Percentiles rank a stretch among this genome's conserved stretches.
Conservation (phyloP, 2,797 vertebrate species). For the Emys orbicularis region DNA sequence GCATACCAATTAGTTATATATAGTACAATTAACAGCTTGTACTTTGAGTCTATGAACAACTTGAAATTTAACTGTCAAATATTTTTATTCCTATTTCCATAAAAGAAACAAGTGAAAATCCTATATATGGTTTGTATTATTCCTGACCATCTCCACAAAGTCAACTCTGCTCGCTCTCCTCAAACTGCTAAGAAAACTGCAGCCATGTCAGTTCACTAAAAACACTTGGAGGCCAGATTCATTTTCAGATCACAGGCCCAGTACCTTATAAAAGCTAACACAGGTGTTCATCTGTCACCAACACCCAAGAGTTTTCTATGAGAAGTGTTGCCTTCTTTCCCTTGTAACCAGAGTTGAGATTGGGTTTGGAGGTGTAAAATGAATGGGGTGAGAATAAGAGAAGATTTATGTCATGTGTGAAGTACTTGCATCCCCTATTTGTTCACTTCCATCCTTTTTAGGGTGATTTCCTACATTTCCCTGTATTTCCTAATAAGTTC, state of each 20-base stretch:
- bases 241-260: not conserved
- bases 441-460: constrained; percentile 30
- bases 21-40: not conserved
- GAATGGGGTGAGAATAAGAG: not conserved
- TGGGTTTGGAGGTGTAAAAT: not conserved
- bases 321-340: not conserved
- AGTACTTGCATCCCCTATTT: not conserved
- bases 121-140: not conserved
- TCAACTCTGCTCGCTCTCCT: not conserved
- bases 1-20: not conserved
- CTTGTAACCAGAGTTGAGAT: constrained; percentile 26
- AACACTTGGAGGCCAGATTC: rapidly evolving
- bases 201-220: not conserved
- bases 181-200: not conserved
- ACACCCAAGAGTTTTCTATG: not conserved
- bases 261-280: not conserved
- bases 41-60: not conserved
- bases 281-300: not conserved
- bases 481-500: not conserved
- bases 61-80: not conserved
- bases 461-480: not conserved
- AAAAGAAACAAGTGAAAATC: not conserved
- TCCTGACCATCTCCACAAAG: not conserved
- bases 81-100: not conserved
- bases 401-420: no score